Evolutionary conservation across 2,888 invertebrate species (phyloP).

Genomic region (Philereme vetulata): DNA sequence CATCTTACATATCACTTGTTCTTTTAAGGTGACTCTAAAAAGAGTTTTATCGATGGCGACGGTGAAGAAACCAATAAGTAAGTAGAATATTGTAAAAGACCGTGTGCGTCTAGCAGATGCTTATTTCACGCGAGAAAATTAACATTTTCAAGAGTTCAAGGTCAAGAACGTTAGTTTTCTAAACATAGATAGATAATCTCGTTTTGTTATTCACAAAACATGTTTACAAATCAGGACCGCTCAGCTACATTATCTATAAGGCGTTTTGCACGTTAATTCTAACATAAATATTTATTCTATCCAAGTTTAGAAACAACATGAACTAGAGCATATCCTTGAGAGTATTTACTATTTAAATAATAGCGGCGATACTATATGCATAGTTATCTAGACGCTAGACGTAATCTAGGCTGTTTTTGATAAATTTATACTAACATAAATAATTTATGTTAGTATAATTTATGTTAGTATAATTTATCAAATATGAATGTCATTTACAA

Average conservation of each 20-base stretch:
- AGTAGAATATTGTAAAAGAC: no score
- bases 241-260: slow-evolving; percentile 7
- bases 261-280: slow-evolving; percentile 6
- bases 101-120: no score
- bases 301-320: slow-evolving; percentile 5
- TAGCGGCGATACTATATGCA: slow-evolving; percentile 8
- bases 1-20: no score
- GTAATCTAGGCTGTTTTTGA: no score
- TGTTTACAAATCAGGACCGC: slow-evolving; percentile 16
- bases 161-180: slow-evolving; percentile 9
- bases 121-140: neutral
- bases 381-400: slow-evolving; percentile 4
- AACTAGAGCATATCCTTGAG: slow-evolving; percentile 21
- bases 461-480: no score
- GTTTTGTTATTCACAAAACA: slow-evolving; percentile 15
- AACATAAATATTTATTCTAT: slow-evolving; percentile 18
- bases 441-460: no score
- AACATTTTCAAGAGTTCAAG: slow-evolving; percentile 17
- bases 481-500: slow-evolving; percentile 15
- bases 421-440: no score
- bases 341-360: slow-evolving; percentile 13
- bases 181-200: slow-evolving; percentile 4
- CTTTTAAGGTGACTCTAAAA: no score
- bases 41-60: no score
- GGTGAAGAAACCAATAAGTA: no score